These are phyloP conservation scores for Dromaius novaehollandiae DNA, from an alignment of 2,113 vertebrate genomes.

Conservation along the genomic window DNA sequence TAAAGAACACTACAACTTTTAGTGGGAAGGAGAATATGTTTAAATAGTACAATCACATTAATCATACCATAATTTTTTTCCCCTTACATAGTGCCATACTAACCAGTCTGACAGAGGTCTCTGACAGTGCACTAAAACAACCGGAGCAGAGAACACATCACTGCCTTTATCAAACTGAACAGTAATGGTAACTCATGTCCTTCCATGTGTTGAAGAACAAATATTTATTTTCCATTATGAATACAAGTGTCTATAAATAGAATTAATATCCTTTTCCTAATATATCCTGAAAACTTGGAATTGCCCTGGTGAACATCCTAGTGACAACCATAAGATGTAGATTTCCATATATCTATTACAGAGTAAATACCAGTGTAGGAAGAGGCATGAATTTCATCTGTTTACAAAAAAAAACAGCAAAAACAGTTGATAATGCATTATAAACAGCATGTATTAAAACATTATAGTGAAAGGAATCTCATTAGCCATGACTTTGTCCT, in stretches of 20 bases:
- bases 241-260: background rate
- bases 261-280: background rate
- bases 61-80: background rate
- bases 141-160: background rate
- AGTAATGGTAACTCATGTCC: background rate
- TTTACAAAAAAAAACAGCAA: background rate
- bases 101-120: background rate
- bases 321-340: background rate
- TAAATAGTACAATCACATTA: background rate
- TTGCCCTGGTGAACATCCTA: background rate
- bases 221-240: background rate
- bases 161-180: background rate
- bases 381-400: background rate
- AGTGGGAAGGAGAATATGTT: background rate
- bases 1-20: background rate
- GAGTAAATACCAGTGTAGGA: background rate
- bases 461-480: background rate
- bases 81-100: background rate
- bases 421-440: background rate
- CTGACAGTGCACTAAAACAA: background rate
- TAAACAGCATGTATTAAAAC: background rate
- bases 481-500: background rate
- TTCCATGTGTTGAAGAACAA: background rate
- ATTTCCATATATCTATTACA: background rate
- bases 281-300: background rate